Base-by-base conservation (phyloP, 2,113 vertebrate genomes). In the Bolborhynchus lineola region DNA sequence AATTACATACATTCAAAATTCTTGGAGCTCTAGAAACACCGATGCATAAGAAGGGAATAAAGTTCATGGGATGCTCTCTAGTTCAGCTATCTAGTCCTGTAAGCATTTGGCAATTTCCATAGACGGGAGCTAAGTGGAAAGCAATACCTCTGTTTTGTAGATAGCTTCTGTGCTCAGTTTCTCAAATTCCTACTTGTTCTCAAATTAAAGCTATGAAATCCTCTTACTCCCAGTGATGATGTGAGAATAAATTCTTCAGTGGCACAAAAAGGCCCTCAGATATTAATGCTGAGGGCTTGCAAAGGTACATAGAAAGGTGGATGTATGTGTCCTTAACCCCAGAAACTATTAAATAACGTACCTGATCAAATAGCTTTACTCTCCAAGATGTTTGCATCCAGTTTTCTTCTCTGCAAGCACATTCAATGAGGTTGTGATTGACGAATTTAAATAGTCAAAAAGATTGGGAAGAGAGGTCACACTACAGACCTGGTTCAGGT, bases 201-300 rank as follows among this genome's bases (percentile, higher is more conserved):
- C 49, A 91, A 96, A 95, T 89, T 47, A 91, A 65, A 92, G 84
- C 81, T 50, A 69, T 79, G 77, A 95, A 93, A 92, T 80, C n/a
- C 44, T 53, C 85, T 80, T 92, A 83, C 44, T 96, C 76, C 72
- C 90, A 89, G 41, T 79, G 47, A 63, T 75, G 25, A 6, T 82
- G 65, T 88, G 77, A 69, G 62, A 90, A 89, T 87, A 94, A 94
- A 93, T 92, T 93, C 90, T 92, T 93, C 70, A 72, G 65, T 69
- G 78, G 78, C 81, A 92, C 47, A 81, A 86, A 94, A 88, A 95
- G 82, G 72, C 55, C 65, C 50, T 95, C 64, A 86, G 88, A 93
- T 81, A 93, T 85, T 83, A 79, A 82, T 39, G 71, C 79, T 95
- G 79, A 96, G 88, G 80, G 71, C 77, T 82, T 79, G n/a, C 65